Evolutionary conservation across 2,797 vertebrate species (phyloP).

Genomic region (Acropternis orthonyx): DNA sequence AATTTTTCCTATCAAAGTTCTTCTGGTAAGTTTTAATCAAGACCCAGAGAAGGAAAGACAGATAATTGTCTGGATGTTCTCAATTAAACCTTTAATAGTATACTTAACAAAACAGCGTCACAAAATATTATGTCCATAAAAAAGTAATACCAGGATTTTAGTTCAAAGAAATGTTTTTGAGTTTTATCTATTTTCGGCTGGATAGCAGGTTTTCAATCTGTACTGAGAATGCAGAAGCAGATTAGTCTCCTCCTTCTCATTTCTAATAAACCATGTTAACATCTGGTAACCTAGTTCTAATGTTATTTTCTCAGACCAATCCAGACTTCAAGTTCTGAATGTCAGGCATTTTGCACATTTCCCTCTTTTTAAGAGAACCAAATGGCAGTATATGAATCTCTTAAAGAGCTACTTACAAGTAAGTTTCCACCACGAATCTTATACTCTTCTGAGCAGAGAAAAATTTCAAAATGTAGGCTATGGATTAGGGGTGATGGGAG

Average conservation of each 20-base stretch:
- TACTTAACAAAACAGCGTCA: neutral
- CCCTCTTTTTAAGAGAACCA: neutral
- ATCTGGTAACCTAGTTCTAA: slow-evolving; percentile 49
- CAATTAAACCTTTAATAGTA: neutral
- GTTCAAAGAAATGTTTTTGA: slow-evolving; percentile 11
- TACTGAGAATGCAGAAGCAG: slow-evolving; percentile 39
- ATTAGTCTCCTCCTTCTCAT: slow-evolving; percentile 45
- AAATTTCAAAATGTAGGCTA: neutral
- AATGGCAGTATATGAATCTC: neutral
- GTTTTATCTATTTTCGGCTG: slow-evolving; percentile 52
- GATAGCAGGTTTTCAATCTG: slow-evolving; percentile 48
- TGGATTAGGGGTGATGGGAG: neutral
- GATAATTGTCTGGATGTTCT: neutral
- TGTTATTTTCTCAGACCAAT: slow-evolving; percentile 13
- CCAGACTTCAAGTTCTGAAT: neutral
- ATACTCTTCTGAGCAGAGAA: neutral
- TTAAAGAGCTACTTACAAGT: rapidly evolving
- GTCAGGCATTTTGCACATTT: neutral
- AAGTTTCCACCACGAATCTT: neutral
- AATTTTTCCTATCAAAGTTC: neutral
- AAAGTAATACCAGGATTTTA: slow-evolving; percentile 30
- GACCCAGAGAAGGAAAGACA: neutral
- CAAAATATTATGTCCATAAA: neutral
- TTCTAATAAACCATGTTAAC: slow-evolving; percentile 60
- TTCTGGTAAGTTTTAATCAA: neutral